Base-by-base conservation (phyloP, 2,113 vertebrate species). In the Romanogobio albipinnatus region DNA sequence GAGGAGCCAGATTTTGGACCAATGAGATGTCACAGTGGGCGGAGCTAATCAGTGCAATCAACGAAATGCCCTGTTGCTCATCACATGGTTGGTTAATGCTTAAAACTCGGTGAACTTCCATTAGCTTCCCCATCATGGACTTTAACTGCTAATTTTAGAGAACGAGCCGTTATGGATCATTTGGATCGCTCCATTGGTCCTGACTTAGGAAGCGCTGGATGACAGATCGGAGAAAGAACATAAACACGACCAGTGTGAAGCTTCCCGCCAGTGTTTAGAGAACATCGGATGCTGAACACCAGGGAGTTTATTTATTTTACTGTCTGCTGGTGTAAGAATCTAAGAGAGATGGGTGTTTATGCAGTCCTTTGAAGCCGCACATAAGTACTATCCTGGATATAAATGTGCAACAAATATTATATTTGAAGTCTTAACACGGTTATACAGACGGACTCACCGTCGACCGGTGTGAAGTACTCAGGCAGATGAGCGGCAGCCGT, bases 381-480 rank as follows among this genome's bases (percentile, higher is more conserved):
- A 4, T 8, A 68, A 36, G 73, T 51, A 49, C 24, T 26, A 75
- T 24, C 13, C 45, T 64, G 11, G 8, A 53, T 53, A 4, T 17
- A 19, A 51, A 51, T 51, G 64, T 8, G 17, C 15, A 68, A 36
- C 64, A 68, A 66, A 68, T 68, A 36, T 19, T 19, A 39, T 68
- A 33, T 36, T 56, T 56, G 2, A 53, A 36, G 36, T 68, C 49
- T 66, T 4, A 39, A 22, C 33, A 68, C 8, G 10, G 17, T 5
- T 17, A 8, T 5, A 10, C 64, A 68, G 64, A 68, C 17, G 6
- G 6, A 64, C 97, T 98, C 92, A 99, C 98, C 96, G 0, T 99
- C 98, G 17, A 98, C 94, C 0, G 97, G 97, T 85, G 93, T 94
- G 93, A 99, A 95, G 94, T 99, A 99, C 91, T 99, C 97, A 0